Evolutionary conservation across 2,113 vertebrate genomes (phyloP).

Genomic region (Oncorhynchus clarkii): DNA sequence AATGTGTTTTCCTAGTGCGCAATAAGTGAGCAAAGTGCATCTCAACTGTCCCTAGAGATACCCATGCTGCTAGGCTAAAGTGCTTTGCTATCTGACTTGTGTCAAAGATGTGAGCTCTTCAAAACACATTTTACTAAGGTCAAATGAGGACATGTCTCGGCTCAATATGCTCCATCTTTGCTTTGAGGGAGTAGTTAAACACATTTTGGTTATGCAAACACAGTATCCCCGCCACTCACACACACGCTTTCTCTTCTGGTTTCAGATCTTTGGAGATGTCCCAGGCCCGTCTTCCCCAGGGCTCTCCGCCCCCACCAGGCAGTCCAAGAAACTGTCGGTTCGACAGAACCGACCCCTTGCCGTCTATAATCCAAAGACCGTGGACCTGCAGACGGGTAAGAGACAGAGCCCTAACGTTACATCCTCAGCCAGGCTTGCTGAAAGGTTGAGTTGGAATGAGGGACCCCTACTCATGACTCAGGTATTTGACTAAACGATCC

Average conservation of each 20-base stretch:
- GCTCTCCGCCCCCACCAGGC: conserved; percentile 86
- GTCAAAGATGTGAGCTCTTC: not conserved
- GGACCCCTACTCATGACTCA: no score
- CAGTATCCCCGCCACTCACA: conserved; percentile 8
- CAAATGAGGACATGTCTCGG: no score
- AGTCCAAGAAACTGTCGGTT: conserved; percentile 82
- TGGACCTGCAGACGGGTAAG: conserved; percentile 89
- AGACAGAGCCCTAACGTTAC: no score
- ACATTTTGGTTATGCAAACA: not conserved
- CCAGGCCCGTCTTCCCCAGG: conserved; percentile 77
- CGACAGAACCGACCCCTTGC: conserved; percentile 90
- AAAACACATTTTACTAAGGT: no score
- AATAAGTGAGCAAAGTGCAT: conserved; percentile 7
- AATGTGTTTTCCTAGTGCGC: not conserved
- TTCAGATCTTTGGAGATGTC: conserved; percentile 91
- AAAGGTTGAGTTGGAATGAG: no score
- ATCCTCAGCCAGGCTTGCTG: no score
- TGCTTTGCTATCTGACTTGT: not conserved
- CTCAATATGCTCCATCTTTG: no score
- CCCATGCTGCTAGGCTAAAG: not conserved
- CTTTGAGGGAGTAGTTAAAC: not conserved
- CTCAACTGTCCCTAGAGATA: not conserved
- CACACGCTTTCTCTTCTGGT: conserved; percentile 41
- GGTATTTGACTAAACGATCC: no score
- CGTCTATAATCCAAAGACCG: conserved; percentile 89